These are phyloP conservation scores for Bombus huntii DNA, from an alignment of 1,140 invertebrate species.

Conservation along the genomic window DNA sequence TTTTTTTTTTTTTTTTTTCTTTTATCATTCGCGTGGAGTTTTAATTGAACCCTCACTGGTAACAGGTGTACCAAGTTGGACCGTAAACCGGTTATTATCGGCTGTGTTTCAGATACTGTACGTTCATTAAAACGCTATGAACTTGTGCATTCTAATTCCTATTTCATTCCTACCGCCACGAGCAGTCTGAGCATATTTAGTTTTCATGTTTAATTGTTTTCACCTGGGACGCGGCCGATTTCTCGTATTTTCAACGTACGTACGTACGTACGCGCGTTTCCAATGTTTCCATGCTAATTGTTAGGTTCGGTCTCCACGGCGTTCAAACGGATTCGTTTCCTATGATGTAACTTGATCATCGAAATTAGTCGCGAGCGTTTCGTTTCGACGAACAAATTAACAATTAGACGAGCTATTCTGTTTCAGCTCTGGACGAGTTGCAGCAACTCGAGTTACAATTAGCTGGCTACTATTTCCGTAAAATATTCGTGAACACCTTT, in stretches of 20 bases:
- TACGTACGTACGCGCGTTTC: neutral
- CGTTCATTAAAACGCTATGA: slow-evolving; percentile 60
- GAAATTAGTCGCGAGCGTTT: slow-evolving; percentile 27
- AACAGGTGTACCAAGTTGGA: slow-evolving; percentile 55
- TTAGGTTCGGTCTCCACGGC: neutral
- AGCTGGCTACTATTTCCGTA: neutral
- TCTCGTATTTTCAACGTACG: neutral
- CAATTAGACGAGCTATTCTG: slow-evolving; percentile 20
- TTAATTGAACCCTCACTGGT: slow-evolving; percentile 55
- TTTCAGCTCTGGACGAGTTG: neutral
- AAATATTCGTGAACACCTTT: neutral
- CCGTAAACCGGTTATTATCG: slow-evolving; percentile 53
- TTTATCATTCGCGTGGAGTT: slow-evolving; percentile 34
- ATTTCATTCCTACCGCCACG: slow-evolving; percentile 9
- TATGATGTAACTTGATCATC: slow-evolving; percentile 1
- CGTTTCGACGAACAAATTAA: slow-evolving; percentile 27
- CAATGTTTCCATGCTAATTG: slow-evolving; percentile 1
- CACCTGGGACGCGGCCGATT: neutral
- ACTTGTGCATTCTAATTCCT: slow-evolving; percentile 57
- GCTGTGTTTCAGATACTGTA: slow-evolving; percentile 31
- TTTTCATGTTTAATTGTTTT: slow-evolving; percentile 50
- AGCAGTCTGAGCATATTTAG: slow-evolving; percentile 1
- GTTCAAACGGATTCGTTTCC: slow-evolving; percentile 8
- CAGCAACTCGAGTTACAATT: neutral
- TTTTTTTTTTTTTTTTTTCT: neutral